These are phyloP conservation scores for Saturnia japonica DNA, from an alignment of 2,888 invertebrate genomes.

Conservation along the genomic window DNA sequence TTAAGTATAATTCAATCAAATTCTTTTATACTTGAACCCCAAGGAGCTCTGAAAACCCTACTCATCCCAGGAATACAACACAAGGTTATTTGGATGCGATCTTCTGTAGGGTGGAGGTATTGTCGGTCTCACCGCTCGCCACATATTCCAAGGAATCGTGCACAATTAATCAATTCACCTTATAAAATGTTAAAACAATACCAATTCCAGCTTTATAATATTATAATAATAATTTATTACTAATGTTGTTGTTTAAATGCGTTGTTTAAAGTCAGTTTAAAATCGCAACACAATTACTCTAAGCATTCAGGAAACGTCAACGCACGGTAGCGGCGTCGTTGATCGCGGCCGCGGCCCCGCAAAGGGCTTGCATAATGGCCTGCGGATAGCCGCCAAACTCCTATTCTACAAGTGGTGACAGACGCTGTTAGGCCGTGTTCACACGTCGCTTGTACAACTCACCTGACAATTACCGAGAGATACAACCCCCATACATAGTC, in stretches of 20 bases:
- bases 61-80: no score
- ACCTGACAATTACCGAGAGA: constrained; percentile 68
- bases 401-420: constrained; percentile 43
- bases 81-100: no score
- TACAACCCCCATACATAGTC: constrained; percentile 59
- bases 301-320: constrained; percentile 65
- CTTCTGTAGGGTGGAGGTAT: no score
- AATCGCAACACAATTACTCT: constrained; percentile 60
- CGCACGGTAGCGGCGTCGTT: constrained; percentile 42
- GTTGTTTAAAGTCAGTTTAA: constrained; percentile 53
- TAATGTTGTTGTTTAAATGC: constrained; percentile 44
- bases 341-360: constrained; percentile 42
- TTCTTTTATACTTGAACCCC: no score
- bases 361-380: constrained; percentile 57
- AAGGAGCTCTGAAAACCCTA: no score
- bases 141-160: no score
- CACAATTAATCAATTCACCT: not conserved
- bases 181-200: not conserved
- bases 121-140: no score
- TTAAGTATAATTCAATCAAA: no score
- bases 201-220: not conserved
- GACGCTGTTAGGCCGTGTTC: constrained; percentile 53
- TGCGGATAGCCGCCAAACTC: constrained; percentile 21
- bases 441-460: constrained; percentile 55
- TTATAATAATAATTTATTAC: constrained; percentile 38